phyloP scores from a whole-genome alignment of 2,888 invertebrate genomes.

The Ametastegia equiseti region DNA sequence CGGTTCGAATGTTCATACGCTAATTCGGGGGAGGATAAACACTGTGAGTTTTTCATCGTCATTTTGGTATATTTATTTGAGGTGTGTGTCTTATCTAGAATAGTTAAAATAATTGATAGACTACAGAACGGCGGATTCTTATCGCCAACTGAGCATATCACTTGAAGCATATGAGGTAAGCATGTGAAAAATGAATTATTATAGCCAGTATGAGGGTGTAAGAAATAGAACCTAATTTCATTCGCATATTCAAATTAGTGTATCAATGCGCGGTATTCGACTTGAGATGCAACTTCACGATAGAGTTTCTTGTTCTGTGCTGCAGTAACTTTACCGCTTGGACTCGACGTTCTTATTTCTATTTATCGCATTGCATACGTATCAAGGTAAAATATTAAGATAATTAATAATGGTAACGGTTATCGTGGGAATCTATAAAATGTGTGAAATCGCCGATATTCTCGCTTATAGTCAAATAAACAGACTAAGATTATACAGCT shows the following conservation, averaged over 20 bases:
- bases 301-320: background rate
- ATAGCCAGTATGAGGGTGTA: background rate
- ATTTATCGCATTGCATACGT: background rate
- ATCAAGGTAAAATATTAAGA: background rate
- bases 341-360: background rate
- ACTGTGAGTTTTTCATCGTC: background rate
- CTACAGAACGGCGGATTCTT: no score
- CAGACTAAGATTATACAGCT: no score
- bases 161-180: no score
- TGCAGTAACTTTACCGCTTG: no score
- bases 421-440: no score
- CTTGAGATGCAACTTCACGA: background rate
- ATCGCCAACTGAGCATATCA: no score
- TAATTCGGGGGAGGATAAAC: background rate
- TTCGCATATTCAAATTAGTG: background rate
- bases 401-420: background rate
- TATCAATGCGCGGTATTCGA: background rate
- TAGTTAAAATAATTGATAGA: no score
- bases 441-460: no score
- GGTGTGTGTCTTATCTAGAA: no score
- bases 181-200: no score
- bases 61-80: background rate
- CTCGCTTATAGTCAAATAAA: no score
- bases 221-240: background rate
- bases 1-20: slow-evolving; percentile 11